Evolutionary conservation across 2,797 vertebrate genomes (phyloP), one percentile per base, ranked within the genome.

Genomic region (Champsocephalus esox): DNA sequence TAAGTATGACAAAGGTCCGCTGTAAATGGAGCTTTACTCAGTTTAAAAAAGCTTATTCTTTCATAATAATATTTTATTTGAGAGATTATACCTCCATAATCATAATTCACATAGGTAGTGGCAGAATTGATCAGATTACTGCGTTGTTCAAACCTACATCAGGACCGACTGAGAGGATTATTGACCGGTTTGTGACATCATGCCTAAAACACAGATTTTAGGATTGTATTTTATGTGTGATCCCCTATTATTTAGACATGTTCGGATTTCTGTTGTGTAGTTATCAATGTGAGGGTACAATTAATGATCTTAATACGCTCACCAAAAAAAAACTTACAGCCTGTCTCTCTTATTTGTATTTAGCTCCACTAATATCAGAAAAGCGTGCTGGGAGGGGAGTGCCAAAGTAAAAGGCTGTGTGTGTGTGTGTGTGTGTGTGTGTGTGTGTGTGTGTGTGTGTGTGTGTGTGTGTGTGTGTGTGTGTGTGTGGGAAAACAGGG

Each of bases 191-290:
- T 73, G 45, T 71, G 86, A 66, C 61, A 54, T 83, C 43, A 69
- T 79, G 86, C 86, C 87, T 48, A 16, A 50, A 84, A 85, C 58
- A 44, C 81, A 87, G 88, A 90, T 91, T 89, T 89, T 4, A 1
- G 64, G 86, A 87, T 87, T 75, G 55, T 48, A 12, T 56, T 85
- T 79, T 85, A 66, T 46, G 32, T n/a, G 38, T 72, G 59, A 92
- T 80, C 83, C 74, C 51, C 64, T 63, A 84, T 92, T 93, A 93
- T 93, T 93, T 93, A 92, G 92, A 92, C 76, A 85, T 86, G 82
- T 70, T 91, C 88, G 87, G 89, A 89, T 92, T 92, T 92, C 77
- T 76, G 73, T 89, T 70, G 61, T 92, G 89, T 90, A 93, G 86
- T 91, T 88, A 90, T 92, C 84, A 84, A 77, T 89, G 58, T 19